These are phyloP conservation scores for Phyllotreta cruciferae DNA, from an alignment of 2,888 invertebrate genomes.

Conservation along the genomic window DNA sequence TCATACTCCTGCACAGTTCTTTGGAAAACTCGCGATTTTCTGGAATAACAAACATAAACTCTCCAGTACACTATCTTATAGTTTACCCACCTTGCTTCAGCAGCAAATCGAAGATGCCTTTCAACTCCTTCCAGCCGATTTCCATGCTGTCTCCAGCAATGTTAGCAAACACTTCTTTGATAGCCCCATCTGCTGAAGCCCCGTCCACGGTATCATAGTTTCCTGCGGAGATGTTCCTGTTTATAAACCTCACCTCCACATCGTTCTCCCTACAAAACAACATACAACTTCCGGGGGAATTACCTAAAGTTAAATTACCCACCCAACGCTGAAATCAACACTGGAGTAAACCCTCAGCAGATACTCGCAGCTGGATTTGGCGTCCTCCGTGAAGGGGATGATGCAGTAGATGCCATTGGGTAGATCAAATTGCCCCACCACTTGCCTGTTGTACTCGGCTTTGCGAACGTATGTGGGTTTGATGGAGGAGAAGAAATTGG, in stretches of 20 bases:
- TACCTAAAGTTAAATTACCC: conserved; percentile 58
- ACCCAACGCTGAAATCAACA: conserved; percentile 82
- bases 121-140: conserved; percentile 90
- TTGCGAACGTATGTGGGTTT: conserved; percentile 30
- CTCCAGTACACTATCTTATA: not conserved
- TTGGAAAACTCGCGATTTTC: conserved; percentile 75
- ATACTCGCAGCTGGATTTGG: conserved; percentile 78
- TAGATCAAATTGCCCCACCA: conserved; percentile 61
- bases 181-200: conserved; percentile 71
- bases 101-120: conserved; percentile 67
- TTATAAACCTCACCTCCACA: conserved; percentile 63
- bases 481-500: conserved; percentile 32
- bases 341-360: conserved; percentile 93
- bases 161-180: conserved; percentile 79
- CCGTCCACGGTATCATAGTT: conserved; percentile 70
- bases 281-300: conserved; percentile 2
- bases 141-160: conserved; percentile 88
- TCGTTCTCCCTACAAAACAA: conserved; percentile 78
- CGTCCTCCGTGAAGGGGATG: conserved; percentile 94
- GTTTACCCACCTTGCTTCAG: conserved; percentile 27
- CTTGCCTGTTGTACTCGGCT: conserved; percentile 31
- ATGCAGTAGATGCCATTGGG: conserved; percentile 93
- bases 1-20: conserved; percentile 90
- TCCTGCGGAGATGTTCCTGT: not conserved
- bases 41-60: conserved; percentile 36